Base-by-base conservation (phyloP, 92 coral and sea anemone species). In the Epizoanthus stellaris region DNA sequence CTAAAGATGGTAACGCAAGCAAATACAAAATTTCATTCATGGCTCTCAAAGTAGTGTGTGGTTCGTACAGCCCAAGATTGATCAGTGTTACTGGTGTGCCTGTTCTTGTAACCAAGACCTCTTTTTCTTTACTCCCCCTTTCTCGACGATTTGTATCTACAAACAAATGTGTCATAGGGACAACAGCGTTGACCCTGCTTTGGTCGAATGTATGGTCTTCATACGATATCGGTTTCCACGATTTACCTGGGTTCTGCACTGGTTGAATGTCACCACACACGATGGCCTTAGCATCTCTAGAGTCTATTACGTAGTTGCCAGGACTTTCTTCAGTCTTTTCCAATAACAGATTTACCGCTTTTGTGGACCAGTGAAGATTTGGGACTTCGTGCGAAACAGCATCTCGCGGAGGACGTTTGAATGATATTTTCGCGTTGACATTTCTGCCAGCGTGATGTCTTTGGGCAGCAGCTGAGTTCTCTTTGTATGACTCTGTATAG, bases 21-120 rank as follows among this genome's bases (percentile, higher is more conserved):
- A 91, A 70, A 30, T 86, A 85, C 30, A 91, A 67, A 17, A 91
- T 36, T 64, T 91, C 94, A 63, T 91, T 91, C 86, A 91, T 84
- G 6, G 91, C 88, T n/a, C 88, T 62, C 19, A 87, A 87, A 4
- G 90, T 87, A 10, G 94, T 88, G 54, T 91, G 91, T 1, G 81
- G 73, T 40, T 91, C 91, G 6, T 86, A 67, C 39, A 87, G 12
- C 13, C 83, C 91, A 16, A 91, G 58, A 63, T 91, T 72, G 4
- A 88, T 34, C 25, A 87, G 91, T 10, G 77, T 62, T 36, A 84
- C 94, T 23, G 94, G 88, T 23, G 64, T 47, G 69, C 88, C 94
- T 6, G 88, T 83, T 66, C 94, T 77, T 54, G 47, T 30, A 30
- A 30, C 34, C 0, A 30, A 30, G 34, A 30, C 34, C 34, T 30